Conservation (phyloP, 2,113 vertebrate species). For the Hippocampus zosterae region DNA sequence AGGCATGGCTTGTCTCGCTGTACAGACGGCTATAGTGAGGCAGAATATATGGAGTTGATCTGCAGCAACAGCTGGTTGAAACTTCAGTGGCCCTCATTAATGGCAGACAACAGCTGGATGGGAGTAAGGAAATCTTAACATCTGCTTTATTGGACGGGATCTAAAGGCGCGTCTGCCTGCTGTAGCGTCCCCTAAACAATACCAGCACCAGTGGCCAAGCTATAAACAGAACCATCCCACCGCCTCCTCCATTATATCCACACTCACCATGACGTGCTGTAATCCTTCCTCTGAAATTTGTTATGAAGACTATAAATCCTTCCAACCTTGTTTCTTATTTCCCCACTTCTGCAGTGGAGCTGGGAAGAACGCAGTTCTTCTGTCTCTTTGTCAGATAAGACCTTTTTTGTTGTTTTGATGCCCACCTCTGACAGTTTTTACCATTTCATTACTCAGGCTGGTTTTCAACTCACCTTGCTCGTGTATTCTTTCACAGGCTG, state of each 20-base stretch:
- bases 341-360: conserved; percentile 40
- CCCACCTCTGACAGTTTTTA: conserved; percentile 8
- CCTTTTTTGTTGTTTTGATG: conserved; percentile 21
- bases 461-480: background rate
- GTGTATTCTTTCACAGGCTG: background rate
- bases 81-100: conserved; percentile 45
- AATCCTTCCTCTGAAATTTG: conserved; percentile 60
- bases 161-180: conserved; percentile 36
- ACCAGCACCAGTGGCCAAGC: conserved; percentile 42
- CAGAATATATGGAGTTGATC: background rate
- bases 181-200: conserved; percentile 48
- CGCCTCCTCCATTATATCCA: conserved; percentile 27
- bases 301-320: conserved; percentile 56
- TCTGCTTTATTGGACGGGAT: conserved; percentile 46
- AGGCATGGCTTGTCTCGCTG: background rate
- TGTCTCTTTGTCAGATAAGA: conserved; percentile 27
- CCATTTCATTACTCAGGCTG: conserved; percentile 9
- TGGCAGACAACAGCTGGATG: conserved; percentile 55
- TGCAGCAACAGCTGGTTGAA: conserved; percentile 36
- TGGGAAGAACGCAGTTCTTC: conserved; percentile 39
- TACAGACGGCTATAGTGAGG: background rate
- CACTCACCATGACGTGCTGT: conserved; percentile 52
- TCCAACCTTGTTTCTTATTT: conserved; percentile 44
- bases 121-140: conserved; percentile 46
- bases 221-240: conserved; percentile 47